These are phyloP conservation scores for Alloscopus bannaensis DNA, from an alignment of 2,888 invertebrate species.

Conservation along the genomic window DNA sequence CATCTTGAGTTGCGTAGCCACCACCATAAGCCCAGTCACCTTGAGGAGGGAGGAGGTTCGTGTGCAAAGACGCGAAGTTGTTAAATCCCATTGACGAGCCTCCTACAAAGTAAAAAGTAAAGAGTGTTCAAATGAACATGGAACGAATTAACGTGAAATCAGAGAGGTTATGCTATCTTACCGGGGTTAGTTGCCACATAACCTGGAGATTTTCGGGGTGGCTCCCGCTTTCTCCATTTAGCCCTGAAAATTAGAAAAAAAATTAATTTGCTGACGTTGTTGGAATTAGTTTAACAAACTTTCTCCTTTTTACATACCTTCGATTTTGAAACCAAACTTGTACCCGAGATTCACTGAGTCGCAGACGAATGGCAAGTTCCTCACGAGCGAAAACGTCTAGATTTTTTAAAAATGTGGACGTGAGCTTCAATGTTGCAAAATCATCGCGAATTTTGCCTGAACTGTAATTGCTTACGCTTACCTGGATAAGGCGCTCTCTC, in stretches of 20 bases:
- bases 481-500: constrained; percentile 94
- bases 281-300: no score
- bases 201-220: constrained; percentile 86
- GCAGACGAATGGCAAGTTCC: constrained; percentile 92
- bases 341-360: constrained; percentile 85
- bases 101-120: constrained; percentile 49
- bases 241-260: constrained; percentile 77
- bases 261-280: no score
- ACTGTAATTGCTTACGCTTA: constrained; percentile 21
- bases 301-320: no score
- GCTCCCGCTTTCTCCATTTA: constrained; percentile 95
- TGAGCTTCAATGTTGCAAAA: not conserved
- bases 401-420: not conserved
- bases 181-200: constrained; percentile 73
- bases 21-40: constrained; percentile 69
- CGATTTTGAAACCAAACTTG: constrained; percentile 93
- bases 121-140: not conserved
- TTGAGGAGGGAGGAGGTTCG: constrained; percentile 67
- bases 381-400: constrained; percentile 95
- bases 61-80: constrained; percentile 67
- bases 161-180: no score
- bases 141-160: not conserved
- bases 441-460: not conserved
- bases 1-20: constrained; percentile 61
- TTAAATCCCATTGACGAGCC: constrained; percentile 71